Evolutionary conservation across 1,140 invertebrate species (phyloP).

Genomic region (Euglossa dilemma): DNA sequence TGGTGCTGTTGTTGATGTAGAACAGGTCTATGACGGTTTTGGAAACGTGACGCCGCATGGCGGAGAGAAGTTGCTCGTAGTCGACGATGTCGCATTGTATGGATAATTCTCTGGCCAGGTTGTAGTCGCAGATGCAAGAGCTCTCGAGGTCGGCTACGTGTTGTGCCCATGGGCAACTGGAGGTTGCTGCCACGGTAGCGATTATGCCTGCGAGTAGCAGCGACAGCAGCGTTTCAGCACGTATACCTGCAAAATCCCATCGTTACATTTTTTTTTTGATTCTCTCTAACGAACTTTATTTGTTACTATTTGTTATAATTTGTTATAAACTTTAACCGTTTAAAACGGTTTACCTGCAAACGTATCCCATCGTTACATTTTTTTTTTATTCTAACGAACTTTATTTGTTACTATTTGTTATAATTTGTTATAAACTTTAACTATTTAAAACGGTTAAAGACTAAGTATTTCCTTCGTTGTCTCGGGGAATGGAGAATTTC

Average conservation of each 20-base stretch:
- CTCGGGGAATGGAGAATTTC: no score
- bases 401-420: no score
- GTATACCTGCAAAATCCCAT: slow-evolving; percentile 57
- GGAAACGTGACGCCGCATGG: slow-evolving; percentile 87
- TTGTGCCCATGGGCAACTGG: slow-evolving; percentile 93
- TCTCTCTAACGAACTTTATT: no score
- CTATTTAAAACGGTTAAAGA: no score
- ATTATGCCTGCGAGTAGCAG: slow-evolving; percentile 64
- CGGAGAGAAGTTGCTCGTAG: slow-evolving; percentile 87
- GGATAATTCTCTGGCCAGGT: slow-evolving; percentile 90
- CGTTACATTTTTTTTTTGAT: background rate
- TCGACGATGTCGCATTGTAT: slow-evolving; percentile 95
- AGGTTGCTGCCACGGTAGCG: slow-evolving; percentile 71
- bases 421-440: no score
- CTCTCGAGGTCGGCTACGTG: slow-evolving; percentile 88
- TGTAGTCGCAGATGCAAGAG: slow-evolving; percentile 94
- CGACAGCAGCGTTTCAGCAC: slow-evolving; percentile 44
- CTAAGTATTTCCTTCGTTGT: no score
- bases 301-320: no score
- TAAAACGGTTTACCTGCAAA: slow-evolving; percentile 70
- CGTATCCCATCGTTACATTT: background rate
- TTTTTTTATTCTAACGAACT: no score
- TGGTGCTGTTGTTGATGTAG: slow-evolving; percentile 94
- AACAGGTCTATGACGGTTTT: slow-evolving; percentile 90
- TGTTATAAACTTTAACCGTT: no score